Evolutionary conservation across 2,888 invertebrate genomes (phyloP), one percentile per base, ranked within the genome.

Genomic region (Chaetogeoica ovagalla): DNA sequence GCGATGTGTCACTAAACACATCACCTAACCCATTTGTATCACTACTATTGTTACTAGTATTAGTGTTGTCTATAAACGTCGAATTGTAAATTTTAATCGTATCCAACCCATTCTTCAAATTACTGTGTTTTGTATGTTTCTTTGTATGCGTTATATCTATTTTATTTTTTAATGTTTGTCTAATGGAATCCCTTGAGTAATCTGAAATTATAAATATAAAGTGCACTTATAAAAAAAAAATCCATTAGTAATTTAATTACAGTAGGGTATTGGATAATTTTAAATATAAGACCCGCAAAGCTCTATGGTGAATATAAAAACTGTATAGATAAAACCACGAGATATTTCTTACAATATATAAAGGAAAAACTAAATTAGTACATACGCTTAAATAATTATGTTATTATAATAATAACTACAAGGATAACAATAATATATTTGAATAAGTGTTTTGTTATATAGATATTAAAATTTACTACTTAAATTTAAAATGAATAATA

Each of bases 161-260:
- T 55, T 37, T 15, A 7, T 55, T 17, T 17, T 55, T 37, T 55
- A 63, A 63, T 63, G 37, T 30, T 5, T n/a, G 19, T 15, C 19
- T 15, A 48, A 21, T 23, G 37, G 52, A 39, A 52, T 52, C 48
- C 13, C 5, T 52, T 37, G 62, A 11, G 37, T 37, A n/a, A 15
- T 74, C 73, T 74, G 63, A 43, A 55, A 74, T 63, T 9, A 52
- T 37, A 52, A 63, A 52, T 37, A 60, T 15, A 6, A n/a, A 7
- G 2, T 39, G 9, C 8, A 13, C 43, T 60, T 60, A 48, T 43
- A 43, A 9, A 21, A 21, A 43, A 1, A 21, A 21, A 48, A 1
- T 30, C 5, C 6, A 19, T 19, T n/a, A 37, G 37, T 37, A 37
- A 37, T 65, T 21, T 55, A 52, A 19, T 30, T 55, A 11, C 0